These are phyloP conservation scores for Micromesistius poutassou DNA, from an alignment of 2,797 vertebrate species.

Conservation along the genomic window DNA sequence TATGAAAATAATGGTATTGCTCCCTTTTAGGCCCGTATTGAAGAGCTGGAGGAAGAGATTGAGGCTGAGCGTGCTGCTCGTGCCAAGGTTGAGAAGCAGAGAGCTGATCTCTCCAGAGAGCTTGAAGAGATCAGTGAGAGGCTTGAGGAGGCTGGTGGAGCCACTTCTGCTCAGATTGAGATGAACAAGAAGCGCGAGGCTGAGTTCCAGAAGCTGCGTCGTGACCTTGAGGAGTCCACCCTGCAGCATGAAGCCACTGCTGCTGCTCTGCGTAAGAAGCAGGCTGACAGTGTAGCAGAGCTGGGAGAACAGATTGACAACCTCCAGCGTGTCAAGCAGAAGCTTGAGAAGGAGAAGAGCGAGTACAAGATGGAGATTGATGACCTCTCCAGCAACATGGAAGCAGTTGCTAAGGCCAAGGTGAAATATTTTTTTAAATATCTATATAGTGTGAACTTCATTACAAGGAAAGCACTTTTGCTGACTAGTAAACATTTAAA, in stretches of 20 bases:
- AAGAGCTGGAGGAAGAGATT: slow-evolving; percentile 87
- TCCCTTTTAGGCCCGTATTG: slow-evolving; percentile 75
- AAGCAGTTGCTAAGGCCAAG: slow-evolving; percentile 82
- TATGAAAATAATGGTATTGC: neutral
- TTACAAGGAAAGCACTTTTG: neutral
- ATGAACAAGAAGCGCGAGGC: slow-evolving; percentile 87
- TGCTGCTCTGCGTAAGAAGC: slow-evolving; percentile 81
- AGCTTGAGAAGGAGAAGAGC: slow-evolving; percentile 87
- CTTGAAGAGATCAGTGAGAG: slow-evolving; percentile 87
- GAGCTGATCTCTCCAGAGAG: slow-evolving; percentile 78
- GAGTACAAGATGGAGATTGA: slow-evolving; percentile 89
- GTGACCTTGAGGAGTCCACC: slow-evolving; percentile 84
- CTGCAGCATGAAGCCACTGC: slow-evolving; percentile 84
- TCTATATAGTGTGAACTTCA: neutral
- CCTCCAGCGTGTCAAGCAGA: slow-evolving; percentile 86
- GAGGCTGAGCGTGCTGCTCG: slow-evolving; percentile 77
- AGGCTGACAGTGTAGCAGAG: slow-evolving; percentile 81
- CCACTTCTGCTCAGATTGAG: slow-evolving; percentile 78
- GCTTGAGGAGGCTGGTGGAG: slow-evolving; percentile 84
- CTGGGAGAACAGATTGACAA: slow-evolving; percentile 87
- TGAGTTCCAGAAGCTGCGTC: slow-evolving; percentile 84
- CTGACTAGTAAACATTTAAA: slow-evolving; percentile 2
- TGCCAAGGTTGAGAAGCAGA: slow-evolving; percentile 83
- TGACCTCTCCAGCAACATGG: slow-evolving; percentile 81
- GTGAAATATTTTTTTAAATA: slow-evolving; percentile 51